Percentiles rank a stretch among this genome's conserved stretches.
phyloP scores from a whole-genome alignment of 2,113 vertebrate species.

The Gadus chalcogrammus region DNA sequence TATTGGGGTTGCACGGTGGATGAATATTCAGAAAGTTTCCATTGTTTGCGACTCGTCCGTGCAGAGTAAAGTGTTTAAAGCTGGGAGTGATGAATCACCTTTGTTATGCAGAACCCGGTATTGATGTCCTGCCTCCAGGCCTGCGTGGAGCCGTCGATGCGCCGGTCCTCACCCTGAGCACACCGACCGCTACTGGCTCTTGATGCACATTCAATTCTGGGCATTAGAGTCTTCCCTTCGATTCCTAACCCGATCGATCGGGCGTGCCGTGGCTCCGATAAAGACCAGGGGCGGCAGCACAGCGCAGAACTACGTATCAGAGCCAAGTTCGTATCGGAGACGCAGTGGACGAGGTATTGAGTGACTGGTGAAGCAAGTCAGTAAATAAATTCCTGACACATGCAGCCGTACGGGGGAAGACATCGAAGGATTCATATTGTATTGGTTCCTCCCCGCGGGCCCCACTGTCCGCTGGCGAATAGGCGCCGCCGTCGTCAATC shows the following conservation, averaged over 20 bases:
- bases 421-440: too few species aligned
- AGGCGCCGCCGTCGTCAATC: too few species aligned
- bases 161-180: slow-evolving; percentile 32
- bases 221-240: slow-evolving; percentile 57
- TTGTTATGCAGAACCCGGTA: slow-evolving; percentile 38
- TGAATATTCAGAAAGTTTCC: too few species aligned
- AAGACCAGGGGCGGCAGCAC: not conserved
- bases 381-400: slow-evolving; percentile 32
- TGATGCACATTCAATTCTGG: slow-evolving; percentile 61
- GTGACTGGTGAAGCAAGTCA: slow-evolving; percentile 32
- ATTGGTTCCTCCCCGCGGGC: too few species aligned
- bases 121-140: slow-evolving; percentile 32
- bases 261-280: slow-evolving; percentile 51
- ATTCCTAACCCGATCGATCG: slow-evolving; percentile 62
- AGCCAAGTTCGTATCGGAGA: slow-evolving; percentile 57
- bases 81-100: slow-evolving; percentile 37
- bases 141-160: slow-evolving; percentile 34
- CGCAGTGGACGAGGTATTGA: slow-evolving; percentile 49
- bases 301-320: slow-evolving; percentile 41
- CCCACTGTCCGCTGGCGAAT: too few species aligned
- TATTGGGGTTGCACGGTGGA: too few species aligned
- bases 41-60: slow-evolving; percentile 11
- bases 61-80: slow-evolving; percentile 36
- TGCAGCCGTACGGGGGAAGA: too few species aligned
- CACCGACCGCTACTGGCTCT: slow-evolving; percentile 54